These are phyloP conservation scores for Macrophya annulata DNA, from an alignment of 2,888 invertebrate species.

Conservation along the genomic window DNA sequence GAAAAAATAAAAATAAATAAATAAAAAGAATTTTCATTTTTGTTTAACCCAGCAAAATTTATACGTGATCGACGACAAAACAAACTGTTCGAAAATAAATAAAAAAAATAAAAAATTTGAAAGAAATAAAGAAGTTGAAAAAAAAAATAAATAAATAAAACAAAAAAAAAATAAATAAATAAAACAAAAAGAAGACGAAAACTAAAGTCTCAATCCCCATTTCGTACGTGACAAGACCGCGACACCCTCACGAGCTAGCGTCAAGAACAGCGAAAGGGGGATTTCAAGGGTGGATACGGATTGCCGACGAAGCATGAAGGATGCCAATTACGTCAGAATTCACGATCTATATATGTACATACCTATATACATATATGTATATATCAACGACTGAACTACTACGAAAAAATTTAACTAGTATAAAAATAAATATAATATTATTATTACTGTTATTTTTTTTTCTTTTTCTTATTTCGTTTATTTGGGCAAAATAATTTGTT, in stretches of 20 bases:
- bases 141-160: neutral
- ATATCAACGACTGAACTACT: neutral
- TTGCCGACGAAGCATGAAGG: conserved; percentile 54
- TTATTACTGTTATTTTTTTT: neutral
- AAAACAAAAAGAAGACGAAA: conserved; percentile 1
- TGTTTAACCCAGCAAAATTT: neutral
- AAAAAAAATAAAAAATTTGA: neutral
- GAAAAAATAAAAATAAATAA: no score
- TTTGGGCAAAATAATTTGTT: neutral
- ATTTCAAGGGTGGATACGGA: conserved; percentile 47
- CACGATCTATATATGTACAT: neutral
- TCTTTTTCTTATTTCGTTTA: neutral
- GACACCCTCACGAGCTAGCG: conserved; percentile 11
- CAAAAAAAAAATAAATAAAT: neutral
- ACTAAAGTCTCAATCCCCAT: conserved; percentile 21
- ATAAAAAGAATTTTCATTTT: no score
- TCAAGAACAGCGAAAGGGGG: conserved; percentile 12
- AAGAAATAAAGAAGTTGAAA: neutral
- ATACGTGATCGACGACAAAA: conserved; percentile 45
- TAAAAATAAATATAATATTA: neutral
- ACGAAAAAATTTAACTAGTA: neutral
- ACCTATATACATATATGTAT: neutral
- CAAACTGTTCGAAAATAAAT: conserved; percentile 1
- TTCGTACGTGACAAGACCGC: conserved; percentile 39
- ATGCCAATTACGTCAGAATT: conserved; percentile 50